phyloP scores from a whole-genome alignment of 2,113 vertebrate genomes.

The Cathartes aura region DNA sequence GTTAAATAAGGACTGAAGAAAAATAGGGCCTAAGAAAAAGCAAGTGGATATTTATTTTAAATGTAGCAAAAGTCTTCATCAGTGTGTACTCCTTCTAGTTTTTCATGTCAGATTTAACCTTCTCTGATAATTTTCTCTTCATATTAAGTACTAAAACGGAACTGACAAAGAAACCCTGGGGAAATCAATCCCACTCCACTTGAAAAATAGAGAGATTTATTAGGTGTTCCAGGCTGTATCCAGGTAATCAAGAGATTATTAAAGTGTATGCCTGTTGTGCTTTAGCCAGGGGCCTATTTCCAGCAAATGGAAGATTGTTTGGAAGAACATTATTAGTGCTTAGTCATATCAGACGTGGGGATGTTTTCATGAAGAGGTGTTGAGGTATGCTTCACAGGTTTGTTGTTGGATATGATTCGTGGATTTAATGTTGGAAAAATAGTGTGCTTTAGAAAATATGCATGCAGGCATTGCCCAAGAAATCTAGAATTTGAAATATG shows the following conservation, averaged over 20 bases:
- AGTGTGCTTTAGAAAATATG: neutral
- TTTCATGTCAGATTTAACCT: constrained; percentile 57
- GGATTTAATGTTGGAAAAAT: neutral
- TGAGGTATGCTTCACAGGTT: neutral
- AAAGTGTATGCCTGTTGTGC: constrained; percentile 30
- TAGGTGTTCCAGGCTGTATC: constrained; percentile 50
- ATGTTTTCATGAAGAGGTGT: neutral
- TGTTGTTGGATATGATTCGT: neutral
- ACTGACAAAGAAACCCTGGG: constrained; percentile 43
- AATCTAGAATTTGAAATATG: neutral
- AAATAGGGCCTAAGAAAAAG: neutral
- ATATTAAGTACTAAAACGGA: constrained; percentile 44
- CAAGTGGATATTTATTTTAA: neutral
- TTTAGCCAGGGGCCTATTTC: constrained; percentile 38
- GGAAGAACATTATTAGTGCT: constrained; percentile 43
- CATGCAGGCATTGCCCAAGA: neutral
- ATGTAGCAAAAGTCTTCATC: constrained; percentile 16
- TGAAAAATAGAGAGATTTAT: constrained; percentile 63
- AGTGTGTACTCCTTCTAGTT: neutral
- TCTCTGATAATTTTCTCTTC: constrained; percentile 59
- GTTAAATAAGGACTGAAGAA: neutral
- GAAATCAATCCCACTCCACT: constrained; percentile 66
- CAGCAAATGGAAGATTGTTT: constrained; percentile 18
- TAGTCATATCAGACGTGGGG: constrained; percentile 33
- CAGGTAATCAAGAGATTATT: constrained; percentile 67